Evolutionary conservation across 2,797 vertebrate genomes (phyloP).

Genomic region (Carcharodon carcharias): DNA sequence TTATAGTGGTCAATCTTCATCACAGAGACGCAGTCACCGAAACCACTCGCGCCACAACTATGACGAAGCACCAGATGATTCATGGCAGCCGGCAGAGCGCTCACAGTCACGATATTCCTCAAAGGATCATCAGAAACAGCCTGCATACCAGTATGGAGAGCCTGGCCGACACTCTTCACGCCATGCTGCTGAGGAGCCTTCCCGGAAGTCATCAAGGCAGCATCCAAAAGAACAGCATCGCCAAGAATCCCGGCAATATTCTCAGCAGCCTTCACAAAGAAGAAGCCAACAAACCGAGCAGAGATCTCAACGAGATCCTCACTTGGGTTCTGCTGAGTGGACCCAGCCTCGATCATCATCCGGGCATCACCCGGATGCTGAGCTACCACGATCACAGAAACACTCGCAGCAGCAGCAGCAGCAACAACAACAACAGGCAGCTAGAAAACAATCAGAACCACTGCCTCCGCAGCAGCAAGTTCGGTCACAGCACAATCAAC

Average conservation of each 20-base stretch:
- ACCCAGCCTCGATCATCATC: slow-evolving; percentile 61
- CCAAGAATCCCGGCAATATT: slow-evolving; percentile 64
- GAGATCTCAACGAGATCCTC: slow-evolving; percentile 63
- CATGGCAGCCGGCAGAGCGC: slow-evolving; percentile 80
- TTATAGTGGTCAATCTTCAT: slow-evolving; percentile 80
- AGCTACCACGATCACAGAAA: slow-evolving; percentile 67
- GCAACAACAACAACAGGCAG: slow-evolving; percentile 41
- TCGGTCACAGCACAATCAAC: slow-evolving; percentile 57
- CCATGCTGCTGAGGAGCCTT: slow-evolving; percentile 70
- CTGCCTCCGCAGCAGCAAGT: slow-evolving; percentile 49
- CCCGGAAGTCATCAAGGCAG: slow-evolving; percentile 76
- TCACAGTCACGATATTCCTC: slow-evolving; percentile 69
- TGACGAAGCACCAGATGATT: slow-evolving; percentile 85
- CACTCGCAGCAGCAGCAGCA: slow-evolving; percentile 60
- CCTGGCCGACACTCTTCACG: slow-evolving; percentile 80
- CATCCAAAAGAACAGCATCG: slow-evolving; percentile 78
- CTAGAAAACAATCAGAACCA: slow-evolving; percentile 51
- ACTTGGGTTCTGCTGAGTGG: slow-evolving; percentile 70
- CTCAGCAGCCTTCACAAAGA: slow-evolving; percentile 66
- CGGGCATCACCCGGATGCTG: slow-evolving; percentile 69
- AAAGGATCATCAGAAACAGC: slow-evolving; percentile 73
- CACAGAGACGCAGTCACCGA: slow-evolving; percentile 78
- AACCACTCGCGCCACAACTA: slow-evolving; percentile 95
- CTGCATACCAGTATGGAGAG: slow-evolving; percentile 67
- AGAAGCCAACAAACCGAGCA: slow-evolving; percentile 66